A percentile compares a stretch with the other conserved stretches of the same genome.
phyloP scores from a whole-genome alignment of 1,140 invertebrate genomes.

The Pteromalus puparum region DNA sequence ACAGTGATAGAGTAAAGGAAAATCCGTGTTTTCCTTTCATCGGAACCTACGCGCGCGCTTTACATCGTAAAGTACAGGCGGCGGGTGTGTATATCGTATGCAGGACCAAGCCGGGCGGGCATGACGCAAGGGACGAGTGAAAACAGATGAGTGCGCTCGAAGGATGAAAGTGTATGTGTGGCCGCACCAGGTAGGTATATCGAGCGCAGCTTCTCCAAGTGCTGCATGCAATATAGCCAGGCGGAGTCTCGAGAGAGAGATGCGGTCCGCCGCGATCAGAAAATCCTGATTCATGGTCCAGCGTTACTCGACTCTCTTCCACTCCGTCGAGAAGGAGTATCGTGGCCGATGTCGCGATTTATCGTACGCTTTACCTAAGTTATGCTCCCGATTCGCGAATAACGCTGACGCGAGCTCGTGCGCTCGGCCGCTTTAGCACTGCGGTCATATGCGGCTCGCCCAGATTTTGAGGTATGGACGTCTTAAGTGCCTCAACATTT shows the following conservation, averaged over 20 bases:
- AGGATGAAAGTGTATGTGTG: background rate
- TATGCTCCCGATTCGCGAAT: constrained; percentile 57
- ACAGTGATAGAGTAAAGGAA: background rate
- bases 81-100: background rate
- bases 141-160: constrained; percentile 16
- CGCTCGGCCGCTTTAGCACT: background rate
- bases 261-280: constrained; percentile 53
- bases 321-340: constrained; percentile 21
- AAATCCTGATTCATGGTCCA: constrained; percentile 66
- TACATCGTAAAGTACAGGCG: constrained; percentile 2
- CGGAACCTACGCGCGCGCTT: background rate
- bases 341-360: constrained; percentile 62
- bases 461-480: constrained; percentile 50
- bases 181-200: background rate
- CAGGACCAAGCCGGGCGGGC: background rate
- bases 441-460: constrained; percentile 13
- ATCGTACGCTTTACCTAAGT: constrained; percentile 60
- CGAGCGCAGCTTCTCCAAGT: background rate
- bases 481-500: no score
- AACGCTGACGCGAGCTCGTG: constrained; percentile 44
- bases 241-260: constrained; percentile 2
- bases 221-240: constrained; percentile 44
- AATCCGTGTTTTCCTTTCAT: constrained; percentile 27
- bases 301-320: background rate
- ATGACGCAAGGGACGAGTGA: background rate